Evolutionary conservation across 2,797 vertebrate genomes (phyloP), one percentile per base, ranked within the genome.

Genomic region (Chiroxiphia lanceolata): DNA sequence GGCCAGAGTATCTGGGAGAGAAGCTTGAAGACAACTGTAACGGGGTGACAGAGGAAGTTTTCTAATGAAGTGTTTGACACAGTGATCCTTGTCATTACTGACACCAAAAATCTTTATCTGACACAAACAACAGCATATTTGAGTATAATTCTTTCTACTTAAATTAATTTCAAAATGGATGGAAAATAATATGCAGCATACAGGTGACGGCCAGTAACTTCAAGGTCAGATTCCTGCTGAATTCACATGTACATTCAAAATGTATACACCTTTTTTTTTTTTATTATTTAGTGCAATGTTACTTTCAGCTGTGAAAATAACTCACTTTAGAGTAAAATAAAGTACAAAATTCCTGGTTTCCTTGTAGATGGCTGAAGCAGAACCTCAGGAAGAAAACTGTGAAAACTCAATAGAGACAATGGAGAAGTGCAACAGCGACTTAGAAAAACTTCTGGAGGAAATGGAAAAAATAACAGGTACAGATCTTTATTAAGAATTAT

Each of bases 401-500:
- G 95, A 96, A 77, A 94, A 96, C 44, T 91, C 90, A 81, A 67
- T 93, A 69, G 97, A 95, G 57, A 96, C 77, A 71, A 64, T 93
- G 25, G 94, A 97, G 15, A 96, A 97, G 34, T 87, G 97, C 23
- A 97, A 97, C 29, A 97, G 51, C 17, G 97, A 98, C 57, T 78
- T 98, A 87, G 97, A 98, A 74, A 96, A 97, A 57, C 88, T 98
- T 38, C 38, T 98, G 87, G 98, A 98, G 68, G 93, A 98, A 89
- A 98, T 98, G 91, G 98, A 98, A 94, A 97, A 98, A 85, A 89
- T 98, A 93, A 98, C 98, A 96, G 97, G 97, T 97, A 83, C 10
- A 19, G 15, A 9, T 70, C 33, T 60, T 87, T 54, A 18, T 45
- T 65, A 60, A 82, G 69, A 86, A 59, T 47, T 0, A 47, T 47